phyloP scores from a whole-genome alignment of 2,888 invertebrate genomes.

The Ophion ventricosus region DNA sequence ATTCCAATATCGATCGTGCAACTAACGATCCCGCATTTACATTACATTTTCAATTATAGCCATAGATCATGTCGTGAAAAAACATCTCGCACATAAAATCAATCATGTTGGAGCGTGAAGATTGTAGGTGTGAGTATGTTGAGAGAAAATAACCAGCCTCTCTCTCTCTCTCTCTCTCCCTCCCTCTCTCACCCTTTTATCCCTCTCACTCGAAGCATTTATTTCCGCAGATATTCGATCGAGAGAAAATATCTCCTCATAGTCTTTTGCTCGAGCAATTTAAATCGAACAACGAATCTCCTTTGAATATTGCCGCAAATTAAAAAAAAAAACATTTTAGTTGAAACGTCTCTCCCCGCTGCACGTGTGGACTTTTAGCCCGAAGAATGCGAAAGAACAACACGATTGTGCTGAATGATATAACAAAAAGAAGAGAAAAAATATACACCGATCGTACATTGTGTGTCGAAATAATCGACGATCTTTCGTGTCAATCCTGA shows the following conservation, averaged over 20 bases:
- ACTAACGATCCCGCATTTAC: conserved; percentile 18
- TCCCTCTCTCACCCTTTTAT: background rate
- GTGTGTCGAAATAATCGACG: conserved; percentile 36
- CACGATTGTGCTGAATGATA: conserved; percentile 3
- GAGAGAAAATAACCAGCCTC: conserved; percentile 7
- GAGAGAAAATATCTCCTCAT: background rate
- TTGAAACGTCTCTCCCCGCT: background rate
- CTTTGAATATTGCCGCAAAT: background rate
- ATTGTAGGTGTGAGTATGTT: conserved; percentile 2
- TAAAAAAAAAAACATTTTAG: background rate
- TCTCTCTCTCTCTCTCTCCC: background rate
- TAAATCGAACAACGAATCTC: conserved; percentile 20
- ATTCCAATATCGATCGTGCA: background rate
- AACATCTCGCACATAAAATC: conserved; percentile 8
- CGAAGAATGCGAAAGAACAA: conserved; percentile 21
- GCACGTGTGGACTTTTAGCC: background rate
- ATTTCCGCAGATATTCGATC: background rate
- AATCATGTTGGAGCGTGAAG: conserved; percentile 14
- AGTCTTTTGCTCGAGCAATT: background rate
- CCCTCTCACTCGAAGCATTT: background rate
- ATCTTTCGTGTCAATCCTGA: conserved; percentile 8
- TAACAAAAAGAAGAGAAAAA: background rate
- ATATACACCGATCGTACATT: conserved; percentile 18
- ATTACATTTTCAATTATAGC: conserved; percentile 1
- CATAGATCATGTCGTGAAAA: conserved; percentile 9